Conservation (phyloP, 2,113 vertebrate genomes). For the Lamprotornis superbus region DNA sequence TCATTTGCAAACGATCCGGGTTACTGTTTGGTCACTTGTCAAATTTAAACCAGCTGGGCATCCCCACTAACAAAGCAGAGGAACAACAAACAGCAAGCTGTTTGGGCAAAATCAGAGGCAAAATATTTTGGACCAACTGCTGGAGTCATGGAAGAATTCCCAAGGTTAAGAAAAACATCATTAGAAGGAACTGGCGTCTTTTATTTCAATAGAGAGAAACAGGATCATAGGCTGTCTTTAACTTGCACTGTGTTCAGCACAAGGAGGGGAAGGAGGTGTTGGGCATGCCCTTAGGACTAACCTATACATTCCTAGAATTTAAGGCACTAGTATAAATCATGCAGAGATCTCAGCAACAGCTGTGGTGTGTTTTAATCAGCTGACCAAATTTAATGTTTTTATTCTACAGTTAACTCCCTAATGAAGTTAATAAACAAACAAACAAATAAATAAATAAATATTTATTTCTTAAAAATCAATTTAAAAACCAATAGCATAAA, state of each 20-base stretch:
- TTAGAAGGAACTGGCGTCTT: neutral
- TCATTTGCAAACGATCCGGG: neutral
- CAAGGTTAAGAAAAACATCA: neutral
- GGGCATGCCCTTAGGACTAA: neutral
- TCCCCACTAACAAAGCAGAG: neutral
- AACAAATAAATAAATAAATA: neutral
- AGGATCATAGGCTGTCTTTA: neutral
- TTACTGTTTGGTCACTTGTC: neutral
- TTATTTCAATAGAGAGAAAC: neutral
- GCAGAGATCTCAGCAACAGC: neutral
- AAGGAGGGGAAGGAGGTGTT: neutral
- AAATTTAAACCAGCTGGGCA: neutral
- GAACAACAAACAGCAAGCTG: neutral
- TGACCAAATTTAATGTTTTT: neutral
- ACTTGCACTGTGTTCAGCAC: neutral
- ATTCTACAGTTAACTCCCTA: neutral
- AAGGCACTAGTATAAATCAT: neutral
- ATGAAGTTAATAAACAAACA: neutral
- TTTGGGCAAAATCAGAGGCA: neutral
- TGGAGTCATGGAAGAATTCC: neutral
- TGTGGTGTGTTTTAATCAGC: neutral
- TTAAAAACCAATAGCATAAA: conserved; percentile 11
- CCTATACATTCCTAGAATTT: neutral
- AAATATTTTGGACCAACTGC: neutral
- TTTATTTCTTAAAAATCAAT: neutral